phyloP scores from a whole-genome alignment of 2,113 vertebrate species.

The Dissostichus mawsoni region DNA sequence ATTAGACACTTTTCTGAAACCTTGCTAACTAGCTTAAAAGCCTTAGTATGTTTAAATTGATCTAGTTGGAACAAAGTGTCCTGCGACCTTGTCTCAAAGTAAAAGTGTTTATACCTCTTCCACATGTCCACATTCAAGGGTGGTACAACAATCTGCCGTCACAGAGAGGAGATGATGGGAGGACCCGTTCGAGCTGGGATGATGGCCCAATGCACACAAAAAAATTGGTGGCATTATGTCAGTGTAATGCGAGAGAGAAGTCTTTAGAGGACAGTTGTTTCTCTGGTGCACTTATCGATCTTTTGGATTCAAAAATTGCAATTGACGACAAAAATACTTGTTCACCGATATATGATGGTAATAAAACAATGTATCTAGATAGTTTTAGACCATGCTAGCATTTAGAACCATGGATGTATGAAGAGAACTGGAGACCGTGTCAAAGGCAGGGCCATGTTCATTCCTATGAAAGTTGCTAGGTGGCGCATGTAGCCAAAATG shows the following conservation, averaged over 20 bases:
- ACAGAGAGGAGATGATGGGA: neutral
- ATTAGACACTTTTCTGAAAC: neutral
- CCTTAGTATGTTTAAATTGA: neutral
- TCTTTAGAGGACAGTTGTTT: neutral
- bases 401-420: too few relatives aligned
- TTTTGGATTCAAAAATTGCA: neutral
- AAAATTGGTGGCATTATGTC: neutral
- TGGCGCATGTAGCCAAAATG: too few relatives aligned
- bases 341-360: neutral
- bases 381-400: neutral
- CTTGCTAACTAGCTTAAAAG: neutral
- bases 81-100: neutral
- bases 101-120: neutral
- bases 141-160: neutral
- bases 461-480: too few relatives aligned
- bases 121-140: neutral
- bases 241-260: neutral
- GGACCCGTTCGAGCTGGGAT: neutral
- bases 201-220: neutral
- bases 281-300: neutral
- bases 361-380: neutral
- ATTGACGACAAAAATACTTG: neutral
- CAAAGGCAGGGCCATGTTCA: too few relatives aligned
- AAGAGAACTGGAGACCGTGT: too few relatives aligned
- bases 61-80: neutral